Percentiles rank a stretch among this genome's conserved stretches.
These are phyloP conservation scores for Daphoenositta chrysoptera DNA, from an alignment of 2,113 vertebrate genomes.

Conservation along the genomic window DNA sequence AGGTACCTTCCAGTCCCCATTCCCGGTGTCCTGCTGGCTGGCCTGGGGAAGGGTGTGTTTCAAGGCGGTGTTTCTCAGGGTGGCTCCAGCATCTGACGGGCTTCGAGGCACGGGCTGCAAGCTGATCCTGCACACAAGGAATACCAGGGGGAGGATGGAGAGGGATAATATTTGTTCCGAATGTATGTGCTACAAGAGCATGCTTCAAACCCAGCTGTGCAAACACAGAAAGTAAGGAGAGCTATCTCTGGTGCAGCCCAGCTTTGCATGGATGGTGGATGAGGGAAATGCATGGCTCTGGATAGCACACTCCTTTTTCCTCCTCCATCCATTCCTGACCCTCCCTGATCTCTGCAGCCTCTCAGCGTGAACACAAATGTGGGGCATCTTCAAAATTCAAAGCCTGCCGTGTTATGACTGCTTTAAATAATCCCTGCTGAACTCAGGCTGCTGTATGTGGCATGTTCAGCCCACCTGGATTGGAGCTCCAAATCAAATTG, in stretches of 20 bases:
- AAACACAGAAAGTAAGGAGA: not conserved
- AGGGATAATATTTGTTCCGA: not conserved
- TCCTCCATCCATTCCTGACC: not conserved
- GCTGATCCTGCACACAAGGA: not conserved
- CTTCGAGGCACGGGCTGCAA: not conserved
- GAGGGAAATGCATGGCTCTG: not conserved
- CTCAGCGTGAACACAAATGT: not conserved
- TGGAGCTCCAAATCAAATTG: not conserved
- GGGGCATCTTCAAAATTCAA: not conserved
- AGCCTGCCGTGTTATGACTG: not conserved
- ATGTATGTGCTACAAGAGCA: not conserved
- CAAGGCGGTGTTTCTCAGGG: not conserved
- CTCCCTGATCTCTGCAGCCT: not conserved
- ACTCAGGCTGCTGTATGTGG: not conserved
- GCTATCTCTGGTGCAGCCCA: not conserved
- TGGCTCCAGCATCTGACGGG: accelerated
- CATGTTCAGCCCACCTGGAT: not conserved
- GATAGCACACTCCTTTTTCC: not conserved
- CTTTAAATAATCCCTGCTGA: not conserved
- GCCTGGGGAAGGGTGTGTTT: not conserved
- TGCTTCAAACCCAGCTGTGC: conserved; percentile 5
- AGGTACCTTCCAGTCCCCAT: not conserved
- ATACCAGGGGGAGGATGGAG: not conserved
- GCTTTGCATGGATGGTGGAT: not conserved
- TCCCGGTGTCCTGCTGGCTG: not conserved